Evolutionary conservation across 2,113 vertebrate genomes (phyloP), one percentile per base, ranked within the genome.

Genomic region (Apodemus speciosus): DNA sequence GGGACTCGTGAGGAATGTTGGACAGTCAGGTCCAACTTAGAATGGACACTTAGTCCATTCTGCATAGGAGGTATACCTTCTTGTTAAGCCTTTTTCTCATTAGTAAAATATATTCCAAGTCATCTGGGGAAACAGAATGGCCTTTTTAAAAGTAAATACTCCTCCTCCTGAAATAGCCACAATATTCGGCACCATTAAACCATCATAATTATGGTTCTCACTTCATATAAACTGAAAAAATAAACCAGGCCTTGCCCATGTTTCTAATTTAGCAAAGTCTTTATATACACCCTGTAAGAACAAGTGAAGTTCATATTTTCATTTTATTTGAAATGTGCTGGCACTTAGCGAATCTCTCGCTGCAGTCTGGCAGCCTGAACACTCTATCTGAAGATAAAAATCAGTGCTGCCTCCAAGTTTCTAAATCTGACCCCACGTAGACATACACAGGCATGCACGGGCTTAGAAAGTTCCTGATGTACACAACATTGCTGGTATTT

Each of bases 301-400:
- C 64, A 90, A 91, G 95, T 62, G n/a, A 80, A 86, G 90, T 93
- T 95, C 92, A 71, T 85, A 93, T 96, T 93, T 96, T 89, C 94
- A 96, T 95, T 75, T 95, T 96, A 90, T 71, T 94, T 13, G 32
- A 95, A 95, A 94, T 58, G 66, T 71, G 75, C 58, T 94, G 92
- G 93, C 93, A 79, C 90, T 95, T 84, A 46, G 77, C 92, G 91
- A 88, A 85, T 91, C 93, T 95, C 76, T 75, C 81, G 64, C 62
- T 49, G 90, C 18, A 66, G 3, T 95, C 85, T 93, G 92, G 94
- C 88, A 96, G 81, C 43, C 92, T 69, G 58, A 84, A 64, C 23
- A 14, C 1, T 80, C 92, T 86, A 21, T 90, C 92, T 93, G 71
- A 84, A 92, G 86, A 94, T 25, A 85, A 16, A 91, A 89, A 87